Base-by-base conservation (phyloP, 2,888 invertebrate genomes). In the Colletes collaris region DNA sequence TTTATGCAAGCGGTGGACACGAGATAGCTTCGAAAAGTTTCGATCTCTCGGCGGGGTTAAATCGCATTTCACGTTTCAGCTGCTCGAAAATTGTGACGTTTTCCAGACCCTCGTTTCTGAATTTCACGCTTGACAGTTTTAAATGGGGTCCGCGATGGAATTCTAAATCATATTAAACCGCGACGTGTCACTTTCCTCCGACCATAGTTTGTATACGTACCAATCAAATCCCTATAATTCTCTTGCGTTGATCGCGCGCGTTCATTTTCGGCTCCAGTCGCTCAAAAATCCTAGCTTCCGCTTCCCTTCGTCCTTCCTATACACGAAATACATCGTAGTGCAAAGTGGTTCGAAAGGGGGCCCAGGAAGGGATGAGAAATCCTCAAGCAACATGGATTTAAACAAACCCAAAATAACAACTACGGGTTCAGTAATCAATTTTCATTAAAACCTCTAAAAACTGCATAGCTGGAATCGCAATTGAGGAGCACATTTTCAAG, bases 1-100 rank as follows among this genome's bases (percentile, higher is more conserved):
- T 85, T 85, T 85, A 85, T 82, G 85, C 83, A 85, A 83, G 72
- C 66, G 68, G 49, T 56, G 80, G 64, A 78, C 81, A 77, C 73
- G 75, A 60, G 78, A 75, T 78, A 76, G 78, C 76, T 73, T 77
- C 60, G 78, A 62, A 84, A 83, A 84, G 81, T 84, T 83, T 79
- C 81, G 83, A 84, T 84, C 83, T 76, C 73, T 78, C 79, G 65
- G 40, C 67, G 67, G 63, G 70, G 74, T 56, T 82, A 79, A 82
- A 80, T 82, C 79, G 72, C 72, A 66, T 79, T 76, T 79, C 79
- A 69, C 79, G 76, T 82, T 82, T 68, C 82, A 71, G 70, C 69
- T 81, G 70, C 68, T 82, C 74, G 79, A 79, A 80, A 80, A 79
- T 79, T 79, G 74, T 74, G 79, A 80, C 80, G 69, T 80, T 78